These are phyloP conservation scores for Nyctibius bracteatus DNA, from an alignment of 2,113 vertebrate genomes.

Conservation along the genomic window DNA sequence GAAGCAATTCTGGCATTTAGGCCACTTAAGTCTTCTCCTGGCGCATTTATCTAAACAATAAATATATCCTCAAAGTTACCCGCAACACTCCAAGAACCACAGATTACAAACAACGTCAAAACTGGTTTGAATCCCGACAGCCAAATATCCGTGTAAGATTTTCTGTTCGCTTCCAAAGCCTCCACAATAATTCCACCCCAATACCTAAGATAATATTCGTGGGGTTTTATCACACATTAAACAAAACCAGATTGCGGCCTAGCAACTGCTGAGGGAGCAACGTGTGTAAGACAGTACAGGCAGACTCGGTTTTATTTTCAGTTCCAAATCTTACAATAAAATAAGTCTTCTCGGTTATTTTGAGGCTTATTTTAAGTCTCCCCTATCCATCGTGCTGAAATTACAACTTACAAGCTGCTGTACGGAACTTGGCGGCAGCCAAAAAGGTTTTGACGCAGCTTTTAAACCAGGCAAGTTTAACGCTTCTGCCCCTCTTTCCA, in stretches of 20 bases:
- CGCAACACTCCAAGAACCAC: background rate
- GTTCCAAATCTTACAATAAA: background rate
- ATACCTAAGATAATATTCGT: fast-evolving
- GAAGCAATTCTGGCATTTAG: background rate
- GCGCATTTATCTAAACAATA: background rate
- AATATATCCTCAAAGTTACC: background rate
- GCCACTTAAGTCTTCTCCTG: background rate
- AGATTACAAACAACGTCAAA: background rate
- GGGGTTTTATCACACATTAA: background rate
- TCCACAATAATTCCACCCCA: background rate
- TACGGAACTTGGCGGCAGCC: background rate
- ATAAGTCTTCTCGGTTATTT: background rate
- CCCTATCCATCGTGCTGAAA: background rate
- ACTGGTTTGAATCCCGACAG: background rate
- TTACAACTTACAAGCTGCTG: background rate
- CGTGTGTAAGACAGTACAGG: fast-evolving
- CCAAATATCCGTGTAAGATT: fast-evolving
- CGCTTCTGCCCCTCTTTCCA: background rate
- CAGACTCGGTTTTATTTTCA: background rate
- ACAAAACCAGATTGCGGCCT: fast-evolving
- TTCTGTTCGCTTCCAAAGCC: background rate
- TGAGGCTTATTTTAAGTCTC: background rate
- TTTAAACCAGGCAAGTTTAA: background rate
- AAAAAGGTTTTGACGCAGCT: background rate
- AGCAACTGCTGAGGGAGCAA: background rate